Base-by-base conservation (phyloP, 2,888 invertebrate species). In the Hirtodrosophila trivittata region DNA sequence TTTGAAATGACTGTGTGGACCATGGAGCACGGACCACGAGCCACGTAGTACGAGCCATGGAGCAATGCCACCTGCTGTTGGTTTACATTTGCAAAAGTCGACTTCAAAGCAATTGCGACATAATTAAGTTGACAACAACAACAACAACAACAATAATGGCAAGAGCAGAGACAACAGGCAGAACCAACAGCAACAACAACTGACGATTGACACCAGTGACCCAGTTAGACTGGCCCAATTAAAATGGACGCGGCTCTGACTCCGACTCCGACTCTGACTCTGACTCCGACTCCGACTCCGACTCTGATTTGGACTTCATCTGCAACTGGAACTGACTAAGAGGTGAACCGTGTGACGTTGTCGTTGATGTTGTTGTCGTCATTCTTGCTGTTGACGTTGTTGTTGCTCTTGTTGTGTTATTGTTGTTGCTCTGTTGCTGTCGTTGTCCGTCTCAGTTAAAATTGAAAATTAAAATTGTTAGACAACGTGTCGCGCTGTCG, bases 61-160 rank as follows among this genome's bases (percentile, higher is more conserved):
- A 45, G 75, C 70, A 69, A 70, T 70, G 71, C 71, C 66, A 66
- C 69, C 70, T 66, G 77, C 68, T 70, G 69, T 57, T 72, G 70
- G 59, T 62, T 75, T 70, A 70, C 75, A 66, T 75, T 77, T 70
- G 75, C 85, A 65, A 69, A 81, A 81, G 82, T 82, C 66, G 77
- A 85, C 80, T 81, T 81, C 86, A 85, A 81, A 81, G 80, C 80
- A 82, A 85, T 81, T 81, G 80, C 80, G 86, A 85, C 80, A 81
- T 81, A 81, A 81, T 81, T 81, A 81, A 81, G 78, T 81, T 85
- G 80, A 80, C 85, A 77, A 82, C 85, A 59, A 46, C 54, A 71
- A 38, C 52, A 42, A 37, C 52, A 55, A 13, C 55, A 66, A 21
- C 62, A 54, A 37, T 62, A 64, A 35, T 46, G 66, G 43, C 63